A percentile compares a stretch with the other conserved stretches of the same genome.
phyloP scores from a whole-genome alignment of 2,888 invertebrate species.

The Dendrolimus houi region DNA sequence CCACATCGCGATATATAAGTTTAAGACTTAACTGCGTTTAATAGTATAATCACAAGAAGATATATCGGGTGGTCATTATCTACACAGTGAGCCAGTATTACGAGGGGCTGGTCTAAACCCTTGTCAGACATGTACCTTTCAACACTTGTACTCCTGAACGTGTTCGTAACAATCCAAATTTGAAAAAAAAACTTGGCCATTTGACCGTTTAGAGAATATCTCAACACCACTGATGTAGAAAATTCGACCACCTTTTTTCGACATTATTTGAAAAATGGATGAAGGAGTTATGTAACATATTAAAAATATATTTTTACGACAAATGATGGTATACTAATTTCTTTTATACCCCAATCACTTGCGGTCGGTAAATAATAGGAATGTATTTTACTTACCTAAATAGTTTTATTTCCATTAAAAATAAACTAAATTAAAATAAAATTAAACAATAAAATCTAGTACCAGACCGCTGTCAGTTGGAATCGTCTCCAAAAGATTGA shows the following conservation, averaged over 20 bases:
- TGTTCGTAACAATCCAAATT: conserved; percentile 46
- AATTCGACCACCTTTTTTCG: conserved; percentile 30
- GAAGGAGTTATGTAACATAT: too few relatives aligned
- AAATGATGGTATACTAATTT: too few relatives aligned
- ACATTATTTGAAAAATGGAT: too few relatives aligned
- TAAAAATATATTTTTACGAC: too few relatives aligned
- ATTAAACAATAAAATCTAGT: too few relatives aligned
- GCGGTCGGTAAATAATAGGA: too few relatives aligned
- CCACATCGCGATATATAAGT: conserved; percentile 33
- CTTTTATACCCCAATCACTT: too few relatives aligned
- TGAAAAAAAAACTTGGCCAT: conserved; percentile 52
- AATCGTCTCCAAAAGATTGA: too few relatives aligned
- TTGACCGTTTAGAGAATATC: conserved; percentile 63
- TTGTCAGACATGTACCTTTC: conserved; percentile 32
- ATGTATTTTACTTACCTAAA: too few relatives aligned
- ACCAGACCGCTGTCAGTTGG: too few relatives aligned
- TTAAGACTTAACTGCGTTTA: not conserved
- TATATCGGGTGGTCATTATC: conserved; percentile 43
- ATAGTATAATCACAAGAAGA: not conserved
- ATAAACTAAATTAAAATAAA: too few relatives aligned
- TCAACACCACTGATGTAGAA: conserved; percentile 67
- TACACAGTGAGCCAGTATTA: conserved; percentile 55
- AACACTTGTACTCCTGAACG: conserved; percentile 50
- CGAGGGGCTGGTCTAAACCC: conserved; percentile 48
- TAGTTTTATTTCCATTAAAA: too few relatives aligned